phyloP scores from a whole-genome alignment of 2,113 vertebrate species.

The Sciurus niger region DNA sequence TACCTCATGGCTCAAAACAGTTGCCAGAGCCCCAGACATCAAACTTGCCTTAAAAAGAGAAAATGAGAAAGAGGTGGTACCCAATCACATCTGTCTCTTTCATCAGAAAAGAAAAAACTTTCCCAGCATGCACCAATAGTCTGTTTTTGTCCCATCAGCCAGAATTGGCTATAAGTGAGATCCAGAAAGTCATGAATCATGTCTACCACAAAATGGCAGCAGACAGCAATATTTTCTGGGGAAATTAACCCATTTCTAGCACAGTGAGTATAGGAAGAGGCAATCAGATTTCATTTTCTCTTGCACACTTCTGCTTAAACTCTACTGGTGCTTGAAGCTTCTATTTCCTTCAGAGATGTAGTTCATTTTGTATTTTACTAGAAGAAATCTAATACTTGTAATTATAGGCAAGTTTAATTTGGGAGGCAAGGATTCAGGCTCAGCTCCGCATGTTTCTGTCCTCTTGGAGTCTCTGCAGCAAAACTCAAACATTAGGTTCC shows the following conservation, averaged over 20 bases:
- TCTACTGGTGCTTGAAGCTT: background rate
- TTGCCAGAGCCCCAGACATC: background rate
- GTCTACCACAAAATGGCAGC: background rate
- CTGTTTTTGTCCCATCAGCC: background rate
- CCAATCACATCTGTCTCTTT: background rate
- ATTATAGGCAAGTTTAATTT: slow-evolving; percentile 41
- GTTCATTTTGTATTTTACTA: slow-evolving; percentile 36
- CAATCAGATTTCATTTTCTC: slow-evolving; percentile 21
- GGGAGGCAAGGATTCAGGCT: slow-evolving; percentile 5
- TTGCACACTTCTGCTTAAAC: slow-evolving; percentile 19
- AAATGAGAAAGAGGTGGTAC: background rate
- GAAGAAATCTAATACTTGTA: slow-evolving; percentile 18
- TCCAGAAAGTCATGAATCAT: background rate
- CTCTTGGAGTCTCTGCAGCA: background rate
- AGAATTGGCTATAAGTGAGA: background rate
- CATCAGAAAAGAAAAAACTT: background rate
- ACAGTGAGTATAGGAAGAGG: background rate
- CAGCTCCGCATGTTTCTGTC: background rate
- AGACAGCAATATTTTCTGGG: background rate
- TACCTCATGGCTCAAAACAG: no score
- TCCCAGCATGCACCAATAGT: background rate
- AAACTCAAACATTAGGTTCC: slow-evolving; percentile 34
- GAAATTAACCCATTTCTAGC: slow-evolving; percentile 16
- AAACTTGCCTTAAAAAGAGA: background rate
- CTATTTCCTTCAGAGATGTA: slow-evolving; percentile 13